phyloP scores from a whole-genome alignment of 2,888 invertebrate species.

The Ochropleura plecta region DNA sequence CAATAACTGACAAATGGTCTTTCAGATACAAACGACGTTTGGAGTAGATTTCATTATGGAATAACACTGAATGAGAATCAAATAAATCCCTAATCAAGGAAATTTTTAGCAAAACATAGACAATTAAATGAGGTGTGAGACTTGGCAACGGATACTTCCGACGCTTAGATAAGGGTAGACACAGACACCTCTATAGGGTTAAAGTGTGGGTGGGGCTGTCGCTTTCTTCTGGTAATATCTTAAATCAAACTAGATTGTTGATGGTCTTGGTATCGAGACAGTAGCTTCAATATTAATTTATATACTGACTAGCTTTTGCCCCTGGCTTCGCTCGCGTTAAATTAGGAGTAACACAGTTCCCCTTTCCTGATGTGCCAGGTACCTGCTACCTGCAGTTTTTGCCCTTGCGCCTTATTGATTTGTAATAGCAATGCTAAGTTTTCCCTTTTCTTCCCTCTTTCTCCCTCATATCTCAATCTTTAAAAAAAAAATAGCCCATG shows the following conservation, averaged over 20 bases:
- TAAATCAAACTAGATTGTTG: constrained; percentile 4
- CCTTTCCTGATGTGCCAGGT: too few relatives aligned
- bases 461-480: too few relatives aligned
- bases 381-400: too few relatives aligned
- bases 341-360: too few relatives aligned
- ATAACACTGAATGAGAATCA: not conserved
- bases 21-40: not conserved
- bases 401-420: too few relatives aligned
- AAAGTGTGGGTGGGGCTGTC: not conserved
- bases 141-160: not conserved
- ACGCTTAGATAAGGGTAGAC: constrained; percentile 6
- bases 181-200: not conserved
- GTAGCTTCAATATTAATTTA: not conserved
- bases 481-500: too few relatives aligned
- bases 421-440: too few relatives aligned
- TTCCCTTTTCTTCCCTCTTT: too few relatives aligned
- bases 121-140: not conserved
- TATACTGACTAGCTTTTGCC: too few relatives aligned
- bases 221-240: not conserved
- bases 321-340: too few relatives aligned
- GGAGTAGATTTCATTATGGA: not conserved
- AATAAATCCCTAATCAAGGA: not conserved
- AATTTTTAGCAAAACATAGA: not conserved
- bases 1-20: not conserved
- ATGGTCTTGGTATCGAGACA: not conserved